These are phyloP conservation scores for Cordilura impudica DNA, from an alignment of 2,888 invertebrate species.

Conservation along the genomic window DNA sequence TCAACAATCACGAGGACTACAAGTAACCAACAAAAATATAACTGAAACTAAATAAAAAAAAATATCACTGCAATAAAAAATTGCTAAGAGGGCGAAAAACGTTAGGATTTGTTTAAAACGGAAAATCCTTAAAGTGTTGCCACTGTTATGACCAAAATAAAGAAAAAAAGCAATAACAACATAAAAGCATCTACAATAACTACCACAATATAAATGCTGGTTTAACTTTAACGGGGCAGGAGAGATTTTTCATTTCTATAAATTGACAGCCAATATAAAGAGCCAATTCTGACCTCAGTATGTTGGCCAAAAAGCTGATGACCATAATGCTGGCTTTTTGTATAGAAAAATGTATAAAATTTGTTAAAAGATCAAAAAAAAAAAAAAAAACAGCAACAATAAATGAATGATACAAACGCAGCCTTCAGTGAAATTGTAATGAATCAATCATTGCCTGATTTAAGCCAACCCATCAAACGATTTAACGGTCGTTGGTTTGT, in stretches of 20 bases:
- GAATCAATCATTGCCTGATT: conserved; percentile 63
- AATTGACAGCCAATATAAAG: conserved; percentile 44
- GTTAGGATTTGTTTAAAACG: conserved; percentile 58
- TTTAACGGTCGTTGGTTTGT: conserved; percentile 62
- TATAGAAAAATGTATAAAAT: conserved; percentile 20
- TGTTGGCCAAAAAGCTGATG: conserved; percentile 57
- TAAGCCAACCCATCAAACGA: conserved; percentile 60
- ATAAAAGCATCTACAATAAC: not conserved
- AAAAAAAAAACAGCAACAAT: not conserved
- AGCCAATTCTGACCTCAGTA: conserved; percentile 55
- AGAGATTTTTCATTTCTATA: conserved; percentile 33
- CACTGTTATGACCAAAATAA: not conserved
- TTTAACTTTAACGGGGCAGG: not conserved
- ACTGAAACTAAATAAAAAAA: conserved; percentile 23
- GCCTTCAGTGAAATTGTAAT: conserved; percentile 51
- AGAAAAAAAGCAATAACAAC: not conserved
- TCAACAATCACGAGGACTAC: conserved; percentile 22
- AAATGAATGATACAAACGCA: conserved; percentile 2
- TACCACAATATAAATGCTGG: not conserved
- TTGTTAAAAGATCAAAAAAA: not conserved
- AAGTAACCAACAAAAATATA: not conserved
- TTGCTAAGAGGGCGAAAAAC: conserved; percentile 31
- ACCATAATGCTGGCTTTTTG: conserved; percentile 35
- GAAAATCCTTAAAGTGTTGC: conserved; percentile 65
- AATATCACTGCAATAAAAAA: conserved; percentile 25